Conservation (phyloP, 1,140 invertebrate species). For the Drosophila pseudoananassae region DNA sequence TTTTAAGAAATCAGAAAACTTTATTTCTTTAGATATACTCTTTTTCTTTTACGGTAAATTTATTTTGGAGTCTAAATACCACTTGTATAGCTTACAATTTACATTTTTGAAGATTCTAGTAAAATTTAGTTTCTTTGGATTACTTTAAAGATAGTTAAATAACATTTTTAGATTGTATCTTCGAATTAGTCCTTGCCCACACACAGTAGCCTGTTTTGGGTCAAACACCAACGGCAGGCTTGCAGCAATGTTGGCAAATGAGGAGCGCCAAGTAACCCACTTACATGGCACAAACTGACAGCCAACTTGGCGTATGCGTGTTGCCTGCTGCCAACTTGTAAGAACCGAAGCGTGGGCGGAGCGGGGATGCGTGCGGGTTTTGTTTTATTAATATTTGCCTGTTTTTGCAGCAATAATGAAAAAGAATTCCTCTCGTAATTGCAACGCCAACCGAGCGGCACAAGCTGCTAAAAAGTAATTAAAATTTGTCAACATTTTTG, state of each 20-base stretch:
- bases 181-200: background rate
- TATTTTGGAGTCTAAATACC: too few relatives aligned
- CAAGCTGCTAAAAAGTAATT: conserved; percentile 74
- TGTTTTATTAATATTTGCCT: conserved; percentile 49
- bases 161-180: background rate
- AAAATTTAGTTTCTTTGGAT: background rate
- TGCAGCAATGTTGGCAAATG: conserved; percentile 14
- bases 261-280: conserved; percentile 50
- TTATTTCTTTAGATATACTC: too few relatives aligned
- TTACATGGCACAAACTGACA: conserved; percentile 72
- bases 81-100: too few relatives aligned
- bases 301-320: conserved; percentile 77
- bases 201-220: background rate
- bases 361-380: background rate
- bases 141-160: background rate
- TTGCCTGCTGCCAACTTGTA: conserved; percentile 55
- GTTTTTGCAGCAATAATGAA: conserved; percentile 72
- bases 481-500: conserved; percentile 77
- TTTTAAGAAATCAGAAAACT: too few relatives aligned
- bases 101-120: too few relatives aligned
- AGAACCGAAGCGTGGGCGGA: conserved; percentile 14
- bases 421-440: conserved; percentile 76
- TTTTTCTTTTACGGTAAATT: too few relatives aligned
- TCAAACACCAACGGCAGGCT: background rate
- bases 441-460: conserved; percentile 55